A percentile compares a stretch with the other conserved stretches of the same genome.
phyloP scores from a whole-genome alignment of 1,140 invertebrate genomes.

The Gryllus bimaculatus region DNA sequence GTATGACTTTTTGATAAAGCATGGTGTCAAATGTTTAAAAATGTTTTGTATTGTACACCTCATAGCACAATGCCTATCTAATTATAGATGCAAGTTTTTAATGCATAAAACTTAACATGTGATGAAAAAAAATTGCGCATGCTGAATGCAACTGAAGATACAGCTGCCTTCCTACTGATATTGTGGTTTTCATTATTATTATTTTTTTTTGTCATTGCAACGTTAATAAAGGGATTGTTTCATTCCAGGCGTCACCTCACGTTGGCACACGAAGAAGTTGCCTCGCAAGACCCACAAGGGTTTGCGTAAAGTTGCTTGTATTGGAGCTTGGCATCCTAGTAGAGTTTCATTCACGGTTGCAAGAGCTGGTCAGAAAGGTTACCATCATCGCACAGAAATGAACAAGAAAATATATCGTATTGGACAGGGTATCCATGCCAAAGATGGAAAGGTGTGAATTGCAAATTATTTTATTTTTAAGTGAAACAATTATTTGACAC shows the following conservation, averaged over 20 bases:
- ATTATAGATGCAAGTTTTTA: too few species aligned
- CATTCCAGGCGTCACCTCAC: constrained; percentile 97
- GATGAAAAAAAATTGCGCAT: not conserved
- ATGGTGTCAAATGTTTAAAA: too few species aligned
- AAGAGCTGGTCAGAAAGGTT: constrained; percentile 99
- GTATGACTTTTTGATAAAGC: too few species aligned
- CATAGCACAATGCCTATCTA: too few species aligned
- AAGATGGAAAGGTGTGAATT: constrained; percentile 77
- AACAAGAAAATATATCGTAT: constrained; percentile 99
- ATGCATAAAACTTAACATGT: too few species aligned
- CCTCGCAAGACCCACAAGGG: constrained; percentile 99
- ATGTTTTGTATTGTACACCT: too few species aligned
- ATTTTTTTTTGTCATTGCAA: too few species aligned
- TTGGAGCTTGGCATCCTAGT: constrained; percentile 99
- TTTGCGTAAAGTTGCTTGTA: constrained; percentile 99
- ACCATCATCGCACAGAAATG: constrained; percentile 98
- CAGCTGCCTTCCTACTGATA: not conserved
- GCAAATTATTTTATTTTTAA: not conserved
- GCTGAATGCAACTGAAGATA: constrained; percentile 11
- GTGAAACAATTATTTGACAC: too few species aligned
- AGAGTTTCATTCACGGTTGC: constrained; percentile 97
- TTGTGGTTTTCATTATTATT: too few species aligned
- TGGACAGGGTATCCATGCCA: constrained; percentile 84
- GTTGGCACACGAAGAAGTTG: constrained; percentile 99
- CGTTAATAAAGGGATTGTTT: too few species aligned